A percentile compares a stretch with the other conserved stretches of the same genome.
Conservation (phyloP, 2,888 invertebrate genomes). For the Drosophila falleni region DNA sequence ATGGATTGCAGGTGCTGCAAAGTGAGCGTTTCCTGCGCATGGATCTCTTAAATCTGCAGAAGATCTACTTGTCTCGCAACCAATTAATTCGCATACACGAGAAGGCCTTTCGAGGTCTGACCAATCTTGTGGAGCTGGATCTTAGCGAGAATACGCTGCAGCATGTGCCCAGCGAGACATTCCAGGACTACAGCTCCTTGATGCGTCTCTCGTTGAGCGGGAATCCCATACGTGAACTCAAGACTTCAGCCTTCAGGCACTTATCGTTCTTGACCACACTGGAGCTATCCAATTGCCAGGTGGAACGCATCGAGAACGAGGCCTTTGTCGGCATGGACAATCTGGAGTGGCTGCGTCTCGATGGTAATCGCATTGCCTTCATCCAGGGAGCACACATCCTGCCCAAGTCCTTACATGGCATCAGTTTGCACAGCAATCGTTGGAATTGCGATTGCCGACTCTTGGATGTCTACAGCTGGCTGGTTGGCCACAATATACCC, state of each 20-base stretch:
- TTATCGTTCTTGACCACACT: constrained; percentile 91
- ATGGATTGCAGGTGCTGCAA: constrained; percentile 92
- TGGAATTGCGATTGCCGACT: constrained; percentile 96
- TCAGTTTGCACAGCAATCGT: constrained; percentile 93
- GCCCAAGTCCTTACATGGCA: constrained; percentile 91
- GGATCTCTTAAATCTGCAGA: constrained; percentile 93
- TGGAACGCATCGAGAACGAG: constrained; percentile 91
- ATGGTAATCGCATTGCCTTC: constrained; percentile 92
- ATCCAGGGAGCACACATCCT: constrained; percentile 90
- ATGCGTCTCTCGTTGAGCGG: constrained; percentile 93
- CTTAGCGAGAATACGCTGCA: constrained; percentile 93
- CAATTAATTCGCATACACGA: constrained; percentile 92
- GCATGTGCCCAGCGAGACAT: constrained; percentile 91
- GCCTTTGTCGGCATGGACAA: constrained; percentile 93
- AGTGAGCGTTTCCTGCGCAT: constrained; percentile 92
- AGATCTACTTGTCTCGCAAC: constrained; percentile 93
- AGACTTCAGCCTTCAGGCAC: constrained; percentile 90
- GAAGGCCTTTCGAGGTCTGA: constrained; percentile 92
- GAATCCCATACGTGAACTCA: constrained; percentile 92
- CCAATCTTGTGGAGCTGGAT: constrained; percentile 95
- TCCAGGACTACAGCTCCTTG: constrained; percentile 91
- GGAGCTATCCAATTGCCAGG: constrained; percentile 93
- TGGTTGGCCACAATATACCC: constrained; percentile 91
- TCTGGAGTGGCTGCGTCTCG: constrained; percentile 93
- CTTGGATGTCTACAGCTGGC: constrained; percentile 91